Evolutionary conservation across 2,888 invertebrate genomes (phyloP).

Genomic region (Euphydryas editha): DNA sequence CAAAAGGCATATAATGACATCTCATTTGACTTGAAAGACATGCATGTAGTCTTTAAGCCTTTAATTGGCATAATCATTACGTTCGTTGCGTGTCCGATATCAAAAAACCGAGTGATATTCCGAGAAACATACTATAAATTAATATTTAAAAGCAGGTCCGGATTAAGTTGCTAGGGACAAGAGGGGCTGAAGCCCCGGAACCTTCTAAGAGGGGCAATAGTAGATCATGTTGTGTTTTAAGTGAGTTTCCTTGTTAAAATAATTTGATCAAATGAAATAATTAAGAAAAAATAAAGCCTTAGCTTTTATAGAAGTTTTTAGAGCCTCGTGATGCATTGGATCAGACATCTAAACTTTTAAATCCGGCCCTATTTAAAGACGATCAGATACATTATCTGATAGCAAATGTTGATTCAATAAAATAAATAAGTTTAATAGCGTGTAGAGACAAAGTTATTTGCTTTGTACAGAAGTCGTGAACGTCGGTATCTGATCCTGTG

Average conservation of each 20-base stretch:
- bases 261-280: too few relatives aligned
- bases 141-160: slow-evolving; percentile 37
- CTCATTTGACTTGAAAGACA: slow-evolving; percentile 20
- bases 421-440: slow-evolving; percentile 41
- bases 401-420: slow-evolving; percentile 44
- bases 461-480: slow-evolving; percentile 37
- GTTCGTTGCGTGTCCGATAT: slow-evolving; percentile 46
- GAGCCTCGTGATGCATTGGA: too few relatives aligned
- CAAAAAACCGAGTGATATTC: slow-evolving; percentile 42
- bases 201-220: too few relatives aligned
- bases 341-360: too few relatives aligned
- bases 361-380: neutral
- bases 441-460: slow-evolving; percentile 41
- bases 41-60: slow-evolving; percentile 37
- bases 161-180: neutral
- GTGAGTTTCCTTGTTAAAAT: too few relatives aligned
- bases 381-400: slow-evolving; percentile 47
- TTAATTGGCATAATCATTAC: slow-evolving; percentile 49
- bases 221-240: too few relatives aligned
- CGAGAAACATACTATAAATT: slow-evolving; percentile 45
- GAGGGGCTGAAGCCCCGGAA: too few relatives aligned
- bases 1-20: slow-evolving; percentile 16
- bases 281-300: too few relatives aligned
- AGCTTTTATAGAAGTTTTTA: too few relatives aligned
- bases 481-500: slow-evolving; percentile 38